A percentile compares a stretch with the other conserved stretches of the same genome.
Evolutionary conservation across 2,888 invertebrate species (phyloP).

Genomic region (Thalpophila matura): DNA sequence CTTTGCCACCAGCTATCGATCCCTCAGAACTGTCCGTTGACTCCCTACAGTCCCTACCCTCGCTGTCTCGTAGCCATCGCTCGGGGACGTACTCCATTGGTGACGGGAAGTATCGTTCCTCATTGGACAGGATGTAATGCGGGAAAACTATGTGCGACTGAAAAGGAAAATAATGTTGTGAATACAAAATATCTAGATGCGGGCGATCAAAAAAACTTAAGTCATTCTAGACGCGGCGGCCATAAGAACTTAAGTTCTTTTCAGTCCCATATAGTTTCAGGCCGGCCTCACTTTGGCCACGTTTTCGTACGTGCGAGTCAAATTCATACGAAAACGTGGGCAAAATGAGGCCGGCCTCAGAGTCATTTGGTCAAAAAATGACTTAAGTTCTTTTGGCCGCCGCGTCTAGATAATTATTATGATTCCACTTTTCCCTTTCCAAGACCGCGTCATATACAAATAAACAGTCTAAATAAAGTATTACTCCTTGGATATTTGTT

Average conservation of each 20-base stretch:
- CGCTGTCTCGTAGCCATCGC: conserved; percentile 93
- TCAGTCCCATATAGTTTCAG: too few species aligned
- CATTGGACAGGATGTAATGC: conserved; percentile 94
- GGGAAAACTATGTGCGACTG: conserved; percentile 95
- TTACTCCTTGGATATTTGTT: background rate
- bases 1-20: conserved; percentile 15
- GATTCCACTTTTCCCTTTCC: background rate
- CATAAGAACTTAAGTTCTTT: too few species aligned
- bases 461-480: background rate
- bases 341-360: too few species aligned
- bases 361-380: too few species aligned
- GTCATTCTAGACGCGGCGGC: too few species aligned
- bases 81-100: conserved; percentile 94
- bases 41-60: conserved; percentile 55
- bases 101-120: conserved; percentile 93
- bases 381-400: too few species aligned
- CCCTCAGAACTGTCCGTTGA: conserved; percentile 50
- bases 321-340: too few species aligned
- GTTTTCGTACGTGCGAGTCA: too few species aligned
- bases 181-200: too few species aligned
- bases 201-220: too few species aligned
- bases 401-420: too few species aligned
- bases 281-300: too few species aligned
- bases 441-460: background rate
- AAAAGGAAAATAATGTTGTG: conserved; percentile 61